A percentile compares a stretch with the other conserved stretches of the same genome.
These are phyloP conservation scores for Cariama cristata DNA, from an alignment of 2,113 vertebrate genomes.

Conservation along the genomic window DNA sequence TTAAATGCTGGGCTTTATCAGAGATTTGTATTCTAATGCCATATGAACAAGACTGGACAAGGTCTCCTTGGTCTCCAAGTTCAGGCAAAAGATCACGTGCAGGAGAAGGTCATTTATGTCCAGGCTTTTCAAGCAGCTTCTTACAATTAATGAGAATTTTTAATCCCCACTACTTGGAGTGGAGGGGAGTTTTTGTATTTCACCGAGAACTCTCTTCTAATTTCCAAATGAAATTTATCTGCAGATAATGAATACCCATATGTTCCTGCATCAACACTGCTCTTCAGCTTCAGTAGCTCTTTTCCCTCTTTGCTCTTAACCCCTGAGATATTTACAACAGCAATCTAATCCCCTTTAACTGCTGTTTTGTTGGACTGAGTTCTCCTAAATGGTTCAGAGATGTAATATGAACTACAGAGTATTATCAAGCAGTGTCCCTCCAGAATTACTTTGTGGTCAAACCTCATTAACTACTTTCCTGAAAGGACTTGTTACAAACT, in stretches of 20 bases:
- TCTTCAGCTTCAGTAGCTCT: constrained; percentile 8
- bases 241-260: not conserved
- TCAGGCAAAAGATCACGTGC: not conserved
- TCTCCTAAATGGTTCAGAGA: not conserved
- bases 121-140: not conserved
- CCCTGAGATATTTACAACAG: not conserved
- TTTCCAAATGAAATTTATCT: constrained; percentile 19
- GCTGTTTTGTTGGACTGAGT: not conserved
- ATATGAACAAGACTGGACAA: not conserved
- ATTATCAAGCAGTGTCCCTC: not conserved
- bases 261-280: not conserved
- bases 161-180: not conserved
- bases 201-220: not conserved
- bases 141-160: not conserved
- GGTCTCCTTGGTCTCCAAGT: not conserved
- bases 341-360: not conserved
- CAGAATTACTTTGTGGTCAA: not conserved
- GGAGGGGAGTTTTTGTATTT: not conserved
- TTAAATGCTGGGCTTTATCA: not conserved
- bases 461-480: not conserved
- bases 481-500: not conserved
- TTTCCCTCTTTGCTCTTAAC: constrained; percentile 16
- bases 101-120: not conserved
- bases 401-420: not conserved
- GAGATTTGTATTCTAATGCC: not conserved